Evolutionary conservation across 2,888 invertebrate genomes (phyloP).

Genomic region (Meta bourneti): DNA sequence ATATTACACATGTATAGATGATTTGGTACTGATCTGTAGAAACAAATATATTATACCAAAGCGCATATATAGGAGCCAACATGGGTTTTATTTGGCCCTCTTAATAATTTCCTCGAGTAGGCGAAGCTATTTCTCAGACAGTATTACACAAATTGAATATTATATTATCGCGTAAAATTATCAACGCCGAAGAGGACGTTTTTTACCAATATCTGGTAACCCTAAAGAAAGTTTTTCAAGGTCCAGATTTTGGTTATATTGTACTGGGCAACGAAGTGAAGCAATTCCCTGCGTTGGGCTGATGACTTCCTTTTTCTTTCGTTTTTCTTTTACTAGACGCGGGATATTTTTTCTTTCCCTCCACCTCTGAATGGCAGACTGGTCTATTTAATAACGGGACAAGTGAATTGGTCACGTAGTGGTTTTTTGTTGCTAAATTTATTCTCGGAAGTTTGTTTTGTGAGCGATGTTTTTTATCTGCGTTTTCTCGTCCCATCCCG

Average conservation of each 20-base stretch:
- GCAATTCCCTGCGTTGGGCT: constrained; percentile 45
- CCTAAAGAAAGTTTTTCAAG: constrained; percentile 69
- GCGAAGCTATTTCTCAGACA: not conserved
- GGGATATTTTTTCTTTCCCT: not conserved
- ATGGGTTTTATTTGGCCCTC: too few relatives aligned
- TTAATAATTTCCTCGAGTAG: not conserved
- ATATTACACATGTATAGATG: too few relatives aligned
- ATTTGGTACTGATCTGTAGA: too few relatives aligned
- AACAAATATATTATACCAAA: too few relatives aligned
- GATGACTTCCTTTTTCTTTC: constrained; percentile 54
- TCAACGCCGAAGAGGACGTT: not conserved
- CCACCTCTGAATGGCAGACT: constrained; percentile 60
- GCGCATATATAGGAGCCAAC: too few relatives aligned
- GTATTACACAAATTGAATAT: not conserved
- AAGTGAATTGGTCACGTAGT: constrained; percentile 65
- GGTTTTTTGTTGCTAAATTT: constrained; percentile 54
- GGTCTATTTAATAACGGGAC: constrained; percentile 75
- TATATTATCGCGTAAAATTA: not conserved
- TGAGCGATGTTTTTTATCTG: not conserved
- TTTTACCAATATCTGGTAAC: constrained; percentile 53
- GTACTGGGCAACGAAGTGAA: constrained; percentile 60
- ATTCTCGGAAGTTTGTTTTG: constrained; percentile 66
- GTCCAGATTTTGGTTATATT: constrained; percentile 67
- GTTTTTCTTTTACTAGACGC: constrained; percentile 25
- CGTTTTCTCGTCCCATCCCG: constrained; percentile 7